Conservation (phyloP, 2,113 vertebrate genomes). For the Panurus biarmicus region DNA sequence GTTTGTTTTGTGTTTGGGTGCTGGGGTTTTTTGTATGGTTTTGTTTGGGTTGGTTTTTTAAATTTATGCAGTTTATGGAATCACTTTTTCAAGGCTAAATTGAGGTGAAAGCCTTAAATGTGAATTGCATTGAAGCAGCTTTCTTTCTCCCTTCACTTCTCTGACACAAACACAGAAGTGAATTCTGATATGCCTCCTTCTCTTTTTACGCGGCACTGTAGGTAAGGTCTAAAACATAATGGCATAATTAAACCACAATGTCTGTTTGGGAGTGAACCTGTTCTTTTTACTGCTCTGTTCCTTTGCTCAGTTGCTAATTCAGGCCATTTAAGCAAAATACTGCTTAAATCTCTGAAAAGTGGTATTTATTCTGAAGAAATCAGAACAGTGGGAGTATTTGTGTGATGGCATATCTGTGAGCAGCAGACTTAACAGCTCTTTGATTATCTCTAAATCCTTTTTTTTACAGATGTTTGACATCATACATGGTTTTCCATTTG, state of each 20-base stretch:
- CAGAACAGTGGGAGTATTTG: conserved; percentile 2
- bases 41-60: neutral
- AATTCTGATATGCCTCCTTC: conserved; percentile 10
- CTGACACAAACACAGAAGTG: conserved; percentile 19
- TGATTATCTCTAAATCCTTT: conserved; percentile 26
- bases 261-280: conserved; percentile 5
- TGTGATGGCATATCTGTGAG: conserved; percentile 32
- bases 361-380: conserved; percentile 43
- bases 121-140: neutral
- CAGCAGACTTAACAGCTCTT: conserved; percentile 30
- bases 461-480: conserved; percentile 43
- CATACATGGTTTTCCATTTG: conserved; percentile 9
- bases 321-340: conserved; percentile 10
- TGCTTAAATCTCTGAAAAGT: conserved; percentile 31
- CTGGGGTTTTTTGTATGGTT: neutral
- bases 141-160: neutral
- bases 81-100: neutral
- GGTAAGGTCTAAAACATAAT: conserved; percentile 4
- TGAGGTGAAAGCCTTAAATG: conserved; percentile 10
- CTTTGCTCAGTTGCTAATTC: conserved; percentile 8
- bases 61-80: neutral
- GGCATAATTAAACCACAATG: conserved; percentile 2
- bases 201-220: neutral
- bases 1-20: neutral
- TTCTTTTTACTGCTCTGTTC: conserved; percentile 38